A percentile compares a stretch with the other conserved stretches of the same genome.
Conservation (phyloP, 2,797 vertebrate species). For the Orientallactaga sibirica region DNA sequence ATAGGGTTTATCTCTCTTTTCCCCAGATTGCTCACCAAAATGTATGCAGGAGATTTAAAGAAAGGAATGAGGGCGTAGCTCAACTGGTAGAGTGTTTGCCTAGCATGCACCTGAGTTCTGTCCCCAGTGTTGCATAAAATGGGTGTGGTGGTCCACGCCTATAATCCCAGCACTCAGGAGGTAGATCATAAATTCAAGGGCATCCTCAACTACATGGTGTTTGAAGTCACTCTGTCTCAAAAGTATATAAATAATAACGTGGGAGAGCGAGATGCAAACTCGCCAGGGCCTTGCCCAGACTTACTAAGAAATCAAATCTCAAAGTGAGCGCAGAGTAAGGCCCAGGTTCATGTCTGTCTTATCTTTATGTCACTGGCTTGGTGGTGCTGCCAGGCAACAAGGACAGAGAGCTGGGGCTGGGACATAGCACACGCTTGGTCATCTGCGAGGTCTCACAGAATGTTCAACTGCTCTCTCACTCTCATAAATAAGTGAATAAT, state of each 20-base stretch:
- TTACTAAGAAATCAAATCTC: not conserved
- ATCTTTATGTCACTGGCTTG: not conserved
- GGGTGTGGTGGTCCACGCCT: not conserved
- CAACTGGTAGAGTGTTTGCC: too few relatives aligned
- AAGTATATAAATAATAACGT: not conserved
- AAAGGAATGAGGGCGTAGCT: not conserved
- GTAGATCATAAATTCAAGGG: not conserved
- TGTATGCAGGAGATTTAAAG: not conserved
- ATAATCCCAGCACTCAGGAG: not conserved
- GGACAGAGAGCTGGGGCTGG: not conserved
- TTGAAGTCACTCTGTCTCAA: too few relatives aligned
- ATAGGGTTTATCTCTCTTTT: too few relatives aligned
- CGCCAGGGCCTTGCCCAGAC: too few relatives aligned
- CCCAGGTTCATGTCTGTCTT: not conserved
- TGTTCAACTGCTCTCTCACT: too few relatives aligned
- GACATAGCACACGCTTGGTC: not conserved
- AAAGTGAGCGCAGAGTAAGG: fast-evolving
- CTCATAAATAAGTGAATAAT: too few relatives aligned
- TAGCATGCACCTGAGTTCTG: too few relatives aligned
- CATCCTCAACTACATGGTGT: not conserved
- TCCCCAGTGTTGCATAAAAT: not conserved
- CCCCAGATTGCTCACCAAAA: not conserved
- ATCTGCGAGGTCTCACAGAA: not conserved
- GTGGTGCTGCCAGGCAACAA: not conserved
- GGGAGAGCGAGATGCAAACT: not conserved